phyloP scores from a whole-genome alignment of 2,888 invertebrate genomes.

The Colostygia pectinataria region DNA sequence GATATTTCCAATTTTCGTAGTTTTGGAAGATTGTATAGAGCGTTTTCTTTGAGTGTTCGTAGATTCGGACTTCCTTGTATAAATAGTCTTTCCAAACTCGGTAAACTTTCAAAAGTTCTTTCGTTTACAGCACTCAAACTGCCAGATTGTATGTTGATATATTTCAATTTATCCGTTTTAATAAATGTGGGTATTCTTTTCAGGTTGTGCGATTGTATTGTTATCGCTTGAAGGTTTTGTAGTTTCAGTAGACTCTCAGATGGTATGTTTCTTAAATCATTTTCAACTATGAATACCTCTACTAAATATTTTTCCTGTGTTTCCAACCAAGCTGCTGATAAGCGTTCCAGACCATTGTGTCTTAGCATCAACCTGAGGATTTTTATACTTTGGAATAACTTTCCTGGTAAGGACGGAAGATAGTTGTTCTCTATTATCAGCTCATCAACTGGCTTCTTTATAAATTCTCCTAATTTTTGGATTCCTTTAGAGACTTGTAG shows the following conservation, averaged over 20 bases:
- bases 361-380: conserved; percentile 91
- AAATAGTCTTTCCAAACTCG: conserved; percentile 88
- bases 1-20: conserved; percentile 89
- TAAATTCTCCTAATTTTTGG: conserved; percentile 85
- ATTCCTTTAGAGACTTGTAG: conserved; percentile 89
- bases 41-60: conserved; percentile 87
- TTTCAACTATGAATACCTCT: conserved; percentile 93
- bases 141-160: conserved; percentile 88
- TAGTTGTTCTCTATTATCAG: conserved; percentile 94
- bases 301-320: conserved; percentile 89
- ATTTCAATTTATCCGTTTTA: conserved; percentile 87
- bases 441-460: conserved; percentile 90
- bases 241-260: conserved; percentile 89
- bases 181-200: conserved; percentile 89
- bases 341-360: conserved; percentile 91
- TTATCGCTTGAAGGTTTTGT: conserved; percentile 90
- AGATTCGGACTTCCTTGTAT: conserved; percentile 87
- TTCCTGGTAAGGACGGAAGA: conserved; percentile 92
- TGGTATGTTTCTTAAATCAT: conserved; percentile 89
- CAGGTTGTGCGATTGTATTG: conserved; percentile 89
- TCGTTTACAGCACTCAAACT: conserved; percentile 86
- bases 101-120: conserved; percentile 87
- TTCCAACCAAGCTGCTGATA: conserved; percentile 91
- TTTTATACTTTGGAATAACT: conserved; percentile 89
- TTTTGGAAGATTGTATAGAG: conserved; percentile 87